Base-by-base conservation (phyloP, 2,113 vertebrate genomes). In the Perca schrenkii region DNA sequence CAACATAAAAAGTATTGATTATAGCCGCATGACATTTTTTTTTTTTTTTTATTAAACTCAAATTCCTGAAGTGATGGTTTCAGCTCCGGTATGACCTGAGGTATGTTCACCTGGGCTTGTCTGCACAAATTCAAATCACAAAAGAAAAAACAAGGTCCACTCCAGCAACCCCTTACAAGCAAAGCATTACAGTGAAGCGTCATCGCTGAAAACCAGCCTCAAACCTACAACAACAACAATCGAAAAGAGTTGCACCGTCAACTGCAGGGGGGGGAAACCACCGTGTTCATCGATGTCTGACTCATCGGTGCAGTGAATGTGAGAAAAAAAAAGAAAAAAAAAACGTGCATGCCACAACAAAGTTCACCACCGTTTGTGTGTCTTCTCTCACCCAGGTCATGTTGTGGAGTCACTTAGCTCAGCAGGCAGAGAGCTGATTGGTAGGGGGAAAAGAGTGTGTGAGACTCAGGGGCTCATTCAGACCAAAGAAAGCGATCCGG, bases 341-440 rank as follows among this genome's bases (percentile, higher is more conserved):
- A 36, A 8, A 74, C 2, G 2, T 22, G 53, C 15, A 50, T 76
- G 52, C 25, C n/a, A 10, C 21, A 60, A 73, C 49, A 40, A 52
- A 10, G 78, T 77, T 56, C 36, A 50, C 28, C 47, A 15, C 14
- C 8, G 65, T 13, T 58, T 28, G 54, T 12, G 73, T 56, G 57
- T 40, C 54, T 65, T 76, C 70, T 56, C 50, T 52, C 43, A 47
- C 58, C 19, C 3, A 1, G 7, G 25, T 36, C 28, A 3, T 70
- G 79, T 77, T 83, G 66, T 46, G 74, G 50, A 88, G 78, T 60
- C 75, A 62, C 66, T 87, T 57, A 62, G 62, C 85, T 77, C 36
- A 77, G 85, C 71, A n/a, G 71, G 82, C 77, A 50, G 76, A 10
- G 25, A 77, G 64, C 58, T 58, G 54, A 21, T 4, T 61, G 50